Evolutionary conservation across 2,797 vertebrate species (phyloP), one percentile per base, ranked within the genome.

Genomic region (Cephalopachus bancanus): DNA sequence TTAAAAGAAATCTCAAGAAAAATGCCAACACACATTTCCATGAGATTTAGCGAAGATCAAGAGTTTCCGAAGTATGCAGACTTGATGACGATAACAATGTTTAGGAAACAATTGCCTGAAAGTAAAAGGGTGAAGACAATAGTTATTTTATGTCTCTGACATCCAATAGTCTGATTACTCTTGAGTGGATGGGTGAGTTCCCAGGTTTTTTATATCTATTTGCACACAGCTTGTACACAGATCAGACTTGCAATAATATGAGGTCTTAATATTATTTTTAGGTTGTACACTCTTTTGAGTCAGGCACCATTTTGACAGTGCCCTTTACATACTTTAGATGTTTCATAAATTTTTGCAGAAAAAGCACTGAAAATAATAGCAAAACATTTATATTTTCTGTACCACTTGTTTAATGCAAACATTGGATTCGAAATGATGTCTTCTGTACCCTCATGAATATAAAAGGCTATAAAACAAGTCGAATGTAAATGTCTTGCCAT

Each of bases 101-200:
- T 97, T 93, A 92, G 92, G 59, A 91, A 94, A 96, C 81, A 92
- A 94, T 86, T 92, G 72, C 59, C 95, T 74, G 74, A 87, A 96
- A 95, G 65, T 59, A 72, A 93, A 94, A 69, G 53, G 71, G 62
- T 79, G 81, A 94, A 95, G 69, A 92, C 87, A 85, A 80, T 53
- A 71, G 60, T 79, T 96, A 91, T 91, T 97, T 97, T 81, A 83
- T 49, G 12, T 76, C 57, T 84, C 75, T 91, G 83, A 93, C 84
- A 85, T 44, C 75, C 51, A 65, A 14, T n/a, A 67, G 71, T 80
- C 71, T 97, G 92, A 88, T 55, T 81, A 44, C 62, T 96, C 5
- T 62, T 44, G 64, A 89, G 76, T n/a, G 37, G 44, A 60, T 55
- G 37, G 55, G 4, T 62, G 57, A 65, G 16, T 85, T 51, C 88